A percentile compares a stretch with the other conserved stretches of the same genome.
Conservation (phyloP, 2,888 invertebrate genomes). For the Eupithecia pulchellata region DNA sequence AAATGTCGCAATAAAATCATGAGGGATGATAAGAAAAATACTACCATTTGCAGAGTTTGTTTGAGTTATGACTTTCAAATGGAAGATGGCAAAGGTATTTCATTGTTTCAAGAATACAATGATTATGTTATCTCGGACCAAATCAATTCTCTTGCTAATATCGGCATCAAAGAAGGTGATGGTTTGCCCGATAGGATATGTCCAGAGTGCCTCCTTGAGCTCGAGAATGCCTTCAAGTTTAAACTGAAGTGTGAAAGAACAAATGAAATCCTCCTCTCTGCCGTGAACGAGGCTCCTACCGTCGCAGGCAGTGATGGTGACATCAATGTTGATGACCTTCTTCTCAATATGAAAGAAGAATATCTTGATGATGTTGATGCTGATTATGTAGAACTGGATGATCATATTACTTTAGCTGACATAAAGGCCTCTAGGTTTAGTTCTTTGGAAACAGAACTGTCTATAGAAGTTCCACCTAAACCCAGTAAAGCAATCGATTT, state of each 20-base stretch:
- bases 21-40: conserved; percentile 42
- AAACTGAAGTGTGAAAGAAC: conserved; percentile 69
- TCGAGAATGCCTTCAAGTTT: conserved; percentile 66
- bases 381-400: conserved; percentile 19
- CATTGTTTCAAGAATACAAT: conserved; percentile 66
- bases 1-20: conserved; percentile 4
- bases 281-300: conserved; percentile 21
- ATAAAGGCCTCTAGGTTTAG: conserved; percentile 12
- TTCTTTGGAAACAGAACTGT: conserved; percentile 3
- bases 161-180: conserved; percentile 64
- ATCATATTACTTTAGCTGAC: conserved; percentile 22
- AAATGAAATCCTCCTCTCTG: conserved; percentile 54
- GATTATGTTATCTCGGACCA: conserved; percentile 60
- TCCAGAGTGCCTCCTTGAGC: conserved; percentile 62
- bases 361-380: conserved; percentile 22
- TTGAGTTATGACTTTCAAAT: too few relatives aligned
- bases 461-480: not conserved
- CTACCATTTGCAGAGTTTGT: too few relatives aligned
- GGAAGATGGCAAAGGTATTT: conserved; percentile 53
- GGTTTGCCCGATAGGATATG: conserved; percentile 72
- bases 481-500: conserved; percentile 53
- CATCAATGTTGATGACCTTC: not conserved
- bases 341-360: conserved; percentile 25
- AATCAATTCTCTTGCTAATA: conserved; percentile 63
- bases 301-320: conserved; percentile 10